Conservation (phyloP, 1,140 invertebrate genomes). For the Camponotus pennsylvanicus region DNA sequence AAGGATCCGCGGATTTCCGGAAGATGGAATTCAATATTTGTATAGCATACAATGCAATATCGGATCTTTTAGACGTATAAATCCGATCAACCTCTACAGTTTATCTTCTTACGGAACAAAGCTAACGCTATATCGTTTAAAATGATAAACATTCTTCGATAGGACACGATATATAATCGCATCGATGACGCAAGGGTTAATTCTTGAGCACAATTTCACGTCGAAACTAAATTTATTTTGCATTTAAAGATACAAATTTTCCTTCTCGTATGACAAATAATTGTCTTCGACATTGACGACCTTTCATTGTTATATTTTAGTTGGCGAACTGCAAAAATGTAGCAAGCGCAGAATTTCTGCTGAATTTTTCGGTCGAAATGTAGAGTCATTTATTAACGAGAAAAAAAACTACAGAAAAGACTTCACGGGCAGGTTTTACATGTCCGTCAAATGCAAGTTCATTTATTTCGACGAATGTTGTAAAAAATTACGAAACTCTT, state of each 20-base stretch:
- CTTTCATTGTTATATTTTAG: background rate
- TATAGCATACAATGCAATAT: slow-evolving; percentile 31
- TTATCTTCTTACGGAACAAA: slow-evolving; percentile 25
- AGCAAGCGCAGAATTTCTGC: background rate
- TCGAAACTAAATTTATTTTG: slow-evolving; percentile 6
- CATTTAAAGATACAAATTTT: background rate
- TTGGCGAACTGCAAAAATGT: background rate
- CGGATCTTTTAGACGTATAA: slow-evolving; percentile 44
- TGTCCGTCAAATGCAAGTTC: background rate
- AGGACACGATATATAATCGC: background rate
- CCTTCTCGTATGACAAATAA: background rate
- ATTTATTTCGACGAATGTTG: background rate
- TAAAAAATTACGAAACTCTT: background rate
- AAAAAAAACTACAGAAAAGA: background rate
- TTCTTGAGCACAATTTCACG: background rate
- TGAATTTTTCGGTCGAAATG: background rate
- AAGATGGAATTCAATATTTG: slow-evolving; percentile 49
- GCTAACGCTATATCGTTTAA: background rate
- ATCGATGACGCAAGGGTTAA: background rate
- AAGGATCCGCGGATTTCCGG: slow-evolving; percentile 33
- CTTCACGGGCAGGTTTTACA: background rate
- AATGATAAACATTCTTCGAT: slow-evolving; percentile 29
- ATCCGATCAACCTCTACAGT: slow-evolving; percentile 24
- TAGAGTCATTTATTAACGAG: background rate
- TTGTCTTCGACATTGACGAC: background rate